These are phyloP conservation scores for Drosophila nannoptera DNA, from an alignment of 1,140 invertebrate species.

Conservation along the genomic window DNA sequence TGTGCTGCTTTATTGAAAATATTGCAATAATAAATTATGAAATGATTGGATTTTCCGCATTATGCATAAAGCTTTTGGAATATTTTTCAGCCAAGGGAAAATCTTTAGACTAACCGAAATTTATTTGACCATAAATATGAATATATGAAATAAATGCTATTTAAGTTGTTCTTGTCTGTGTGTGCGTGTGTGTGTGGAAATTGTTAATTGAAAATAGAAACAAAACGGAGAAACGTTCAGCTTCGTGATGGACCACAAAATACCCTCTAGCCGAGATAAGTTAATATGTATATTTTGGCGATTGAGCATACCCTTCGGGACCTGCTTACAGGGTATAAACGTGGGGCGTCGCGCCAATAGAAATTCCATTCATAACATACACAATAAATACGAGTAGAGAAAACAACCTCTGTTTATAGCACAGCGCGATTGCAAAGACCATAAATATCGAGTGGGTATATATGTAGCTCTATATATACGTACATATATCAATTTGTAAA, in stretches of 20 bases:
- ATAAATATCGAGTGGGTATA: conserved; percentile 8
- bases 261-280: not conserved
- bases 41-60: not conserved
- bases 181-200: conserved; percentile 35
- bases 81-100: conserved; percentile 13
- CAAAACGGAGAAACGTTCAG: not conserved
- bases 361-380: conserved; percentile 32
- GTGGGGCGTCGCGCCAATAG: conserved; percentile 13
- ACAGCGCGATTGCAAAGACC: conserved; percentile 14
- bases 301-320: no score
- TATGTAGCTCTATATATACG: conserved; percentile 20
- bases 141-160: conserved; percentile 40
- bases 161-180: conserved; percentile 18
- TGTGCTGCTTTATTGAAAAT: no score
- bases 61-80: conserved; percentile 5
- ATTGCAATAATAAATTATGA: conserved; percentile 7
- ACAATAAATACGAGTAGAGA: conserved; percentile 11
- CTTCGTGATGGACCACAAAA: not conserved
- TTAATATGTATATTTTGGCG: no score
- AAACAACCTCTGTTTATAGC: conserved; percentile 23
- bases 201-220: conserved; percentile 43
- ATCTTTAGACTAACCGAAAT: conserved; percentile 31
- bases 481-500: conserved; percentile 45
- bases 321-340: conserved; percentile 18
- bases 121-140: conserved; percentile 63